Percentiles rank a stretch among this genome's conserved stretches.
Evolutionary conservation across 1,140 invertebrate genomes (phyloP).

Genomic region (Monochamus saltuarius): DNA sequence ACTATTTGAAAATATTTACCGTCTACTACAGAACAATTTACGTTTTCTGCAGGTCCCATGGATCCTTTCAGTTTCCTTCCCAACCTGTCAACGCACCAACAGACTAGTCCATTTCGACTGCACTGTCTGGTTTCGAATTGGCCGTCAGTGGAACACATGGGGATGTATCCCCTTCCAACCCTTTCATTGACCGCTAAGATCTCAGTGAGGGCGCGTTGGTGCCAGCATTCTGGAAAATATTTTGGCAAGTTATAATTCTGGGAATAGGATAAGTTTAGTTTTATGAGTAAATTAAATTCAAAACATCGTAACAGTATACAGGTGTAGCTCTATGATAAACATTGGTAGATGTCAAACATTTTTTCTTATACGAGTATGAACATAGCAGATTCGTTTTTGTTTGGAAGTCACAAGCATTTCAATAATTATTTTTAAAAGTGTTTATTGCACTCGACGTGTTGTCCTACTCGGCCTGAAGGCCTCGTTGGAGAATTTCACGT

Average conservation of each 20-base stretch:
- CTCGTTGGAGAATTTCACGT: too few relatives aligned
- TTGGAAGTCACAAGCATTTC: too few relatives aligned
- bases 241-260: not conserved
- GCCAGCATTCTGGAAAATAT: slow-evolving; percentile 60
- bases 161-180: slow-evolving; percentile 78
- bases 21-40: slow-evolving; percentile 61
- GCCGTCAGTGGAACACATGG: slow-evolving; percentile 73
- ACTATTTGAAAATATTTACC: slow-evolving; percentile 30
- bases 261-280: too few relatives aligned
- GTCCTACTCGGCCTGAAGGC: too few relatives aligned
- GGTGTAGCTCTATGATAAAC: too few relatives aligned
- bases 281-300: too few relatives aligned
- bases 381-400: too few relatives aligned
- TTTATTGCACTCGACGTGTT: too few relatives aligned
- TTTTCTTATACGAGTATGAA: too few relatives aligned
- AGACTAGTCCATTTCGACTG: slow-evolving; percentile 78
- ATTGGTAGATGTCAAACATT: too few relatives aligned
- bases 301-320: too few relatives aligned
- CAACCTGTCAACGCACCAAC: slow-evolving; percentile 80
- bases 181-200: slow-evolving; percentile 73
- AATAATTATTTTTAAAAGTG: too few relatives aligned
- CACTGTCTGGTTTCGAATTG: slow-evolving; percentile 73
- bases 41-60: slow-evolving; percentile 72
- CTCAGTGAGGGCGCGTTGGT: slow-evolving; percentile 75
- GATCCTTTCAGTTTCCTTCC: slow-evolving; percentile 75